Base-by-base conservation (phyloP, 2,113 vertebrate species). In the Protomyctophum bolini region DNA sequence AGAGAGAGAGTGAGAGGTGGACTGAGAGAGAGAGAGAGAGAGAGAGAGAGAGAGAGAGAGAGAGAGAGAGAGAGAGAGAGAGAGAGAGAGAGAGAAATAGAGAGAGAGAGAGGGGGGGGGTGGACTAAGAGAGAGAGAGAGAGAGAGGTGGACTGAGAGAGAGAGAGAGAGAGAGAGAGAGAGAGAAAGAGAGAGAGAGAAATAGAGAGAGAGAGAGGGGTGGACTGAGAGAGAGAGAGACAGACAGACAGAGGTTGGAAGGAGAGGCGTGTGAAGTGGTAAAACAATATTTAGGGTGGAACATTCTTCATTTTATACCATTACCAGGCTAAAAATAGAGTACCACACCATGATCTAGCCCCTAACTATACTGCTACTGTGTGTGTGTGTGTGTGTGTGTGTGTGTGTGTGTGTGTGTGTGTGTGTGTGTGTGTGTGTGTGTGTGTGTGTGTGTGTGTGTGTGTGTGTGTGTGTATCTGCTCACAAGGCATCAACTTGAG, bases 261-360 rank as follows among this genome's bases (percentile, higher is more conserved):
- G 33, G 33, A 41, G 33, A 41, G 33, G 33, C 33, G 33, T 41
- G 33, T 41, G 33, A 41, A 50, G 66, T 21, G 52, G 47, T 29
- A 49, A 69, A 63, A 47, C 57, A n/a, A 47, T 68, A 67, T 61
- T 79, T 72, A 51, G 54, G 54, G 10, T 71, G 63, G 81, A 77
- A 62, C 66, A 46, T 74, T 72, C 50, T 50, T 66, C 66, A 47
- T 81, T 81, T 87, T 74, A 61, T 61, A 78, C 57, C 71, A 82
- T 88, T 76, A 76, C 76, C 14, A 12, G 52, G 73, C 80, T 85
- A 85, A 86, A 88, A 90, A 87, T 88, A 86, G 11, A 49, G 51
- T 50, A 68, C 64, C 60, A 2, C 70, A 59, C 68, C 68, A 66
- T 21, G 55, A 72, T 74, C 76, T 74, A 71, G 74, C 77, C 78